These are phyloP conservation scores for Sericinus montela DNA, from an alignment of 2,888 invertebrate species.

Conservation along the genomic window DNA sequence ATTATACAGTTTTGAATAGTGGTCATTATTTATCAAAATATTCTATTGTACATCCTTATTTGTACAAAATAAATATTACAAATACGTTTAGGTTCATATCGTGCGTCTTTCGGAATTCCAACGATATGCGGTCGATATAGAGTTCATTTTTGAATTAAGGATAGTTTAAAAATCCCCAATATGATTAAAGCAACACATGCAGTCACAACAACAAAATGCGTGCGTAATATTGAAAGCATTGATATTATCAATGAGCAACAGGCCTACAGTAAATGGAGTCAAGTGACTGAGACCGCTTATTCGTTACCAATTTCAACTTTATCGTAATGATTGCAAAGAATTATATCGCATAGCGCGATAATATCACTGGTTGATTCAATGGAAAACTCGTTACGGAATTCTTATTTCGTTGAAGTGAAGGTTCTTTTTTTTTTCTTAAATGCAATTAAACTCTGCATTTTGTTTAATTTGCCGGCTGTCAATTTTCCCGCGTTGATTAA, in stretches of 20 bases:
- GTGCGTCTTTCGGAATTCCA: background rate
- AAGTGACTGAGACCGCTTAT: conserved; percentile 11
- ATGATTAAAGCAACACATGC: conserved; percentile 11
- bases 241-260: conserved; percentile 17
- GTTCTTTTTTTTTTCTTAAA: conserved; percentile 9
- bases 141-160: background rate
- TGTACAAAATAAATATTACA: too few relatives aligned
- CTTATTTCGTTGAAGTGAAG: conserved; percentile 10
- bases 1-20: too few relatives aligned
- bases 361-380: conserved; percentile 8
- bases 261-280: conserved; percentile 17
- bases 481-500: background rate
- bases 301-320: conserved; percentile 7
- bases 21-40: too few relatives aligned
- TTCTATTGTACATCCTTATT: too few relatives aligned
- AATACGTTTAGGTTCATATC: too few relatives aligned
- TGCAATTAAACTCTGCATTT: background rate
- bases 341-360: background rate
- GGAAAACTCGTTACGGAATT: conserved; percentile 10
- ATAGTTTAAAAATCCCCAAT: background rate
- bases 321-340: background rate
- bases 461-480: background rate
- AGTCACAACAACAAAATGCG: conserved; percentile 8
- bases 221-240: conserved; percentile 17
- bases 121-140: background rate